These are phyloP conservation scores for Geodia barretti DNA, from an alignment of 37 sponge, comb jelly and placozoan species.

Conservation along the genomic window DNA sequence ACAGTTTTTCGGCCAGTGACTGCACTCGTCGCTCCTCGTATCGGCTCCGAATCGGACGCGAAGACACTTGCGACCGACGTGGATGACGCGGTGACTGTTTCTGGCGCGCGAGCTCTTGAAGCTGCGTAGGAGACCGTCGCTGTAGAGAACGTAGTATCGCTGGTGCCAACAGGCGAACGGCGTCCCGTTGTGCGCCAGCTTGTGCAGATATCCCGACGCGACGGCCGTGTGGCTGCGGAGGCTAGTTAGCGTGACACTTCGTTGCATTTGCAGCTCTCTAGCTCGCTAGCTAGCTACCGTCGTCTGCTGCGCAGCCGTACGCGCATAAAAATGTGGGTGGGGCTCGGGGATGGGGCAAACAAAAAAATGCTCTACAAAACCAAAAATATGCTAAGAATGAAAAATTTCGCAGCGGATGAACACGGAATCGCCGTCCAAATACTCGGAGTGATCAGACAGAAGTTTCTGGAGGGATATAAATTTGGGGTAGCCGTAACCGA, in stretches of 20 bases:
- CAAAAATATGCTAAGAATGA: too few relatives aligned
- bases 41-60: constrained; percentile 37
- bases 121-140: constrained; percentile 32
- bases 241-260: background rate
- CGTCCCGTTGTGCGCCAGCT: constrained; percentile 34
- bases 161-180: constrained; percentile 31
- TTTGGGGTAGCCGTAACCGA: constrained; percentile 72
- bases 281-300: too few relatives aligned
- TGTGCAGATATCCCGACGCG: constrained; percentile 34
- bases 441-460: constrained; percentile 29
- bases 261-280: background rate
- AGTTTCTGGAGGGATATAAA: constrained; percentile 46
- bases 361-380: too few relatives aligned
- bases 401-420: constrained; percentile 37
- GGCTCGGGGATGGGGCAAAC: too few relatives aligned
- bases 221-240: background rate
- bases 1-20: constrained; percentile 27
- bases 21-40: constrained; percentile 30
- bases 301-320: too few relatives aligned
- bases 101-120: constrained; percentile 21
- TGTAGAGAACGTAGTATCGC: constrained; percentile 43
- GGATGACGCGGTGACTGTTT: background rate
- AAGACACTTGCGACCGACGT: constrained; percentile 24
- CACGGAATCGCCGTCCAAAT: constrained; percentile 41
- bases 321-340: too few relatives aligned